A percentile compares a stretch with the other conserved stretches of the same genome.
Conservation (phyloP, 1,140 invertebrate species). For the Papilio machaon region DNA sequence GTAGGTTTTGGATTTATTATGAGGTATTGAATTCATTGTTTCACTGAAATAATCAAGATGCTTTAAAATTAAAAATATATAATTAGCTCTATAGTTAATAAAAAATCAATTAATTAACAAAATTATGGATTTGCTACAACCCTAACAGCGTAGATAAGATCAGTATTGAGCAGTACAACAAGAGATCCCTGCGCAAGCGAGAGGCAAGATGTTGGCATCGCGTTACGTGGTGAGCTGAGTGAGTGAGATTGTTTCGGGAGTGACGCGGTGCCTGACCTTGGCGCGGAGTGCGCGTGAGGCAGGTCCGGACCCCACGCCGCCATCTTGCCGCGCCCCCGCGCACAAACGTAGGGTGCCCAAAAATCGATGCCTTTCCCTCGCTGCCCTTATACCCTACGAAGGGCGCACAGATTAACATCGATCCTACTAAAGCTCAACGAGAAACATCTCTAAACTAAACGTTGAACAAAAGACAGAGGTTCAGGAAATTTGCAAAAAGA, state of each 20-base stretch:
- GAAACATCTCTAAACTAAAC: neutral
- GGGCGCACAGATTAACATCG: constrained; percentile 60
- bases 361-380: constrained; percentile 76
- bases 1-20: neutral
- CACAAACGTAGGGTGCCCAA: constrained; percentile 67
- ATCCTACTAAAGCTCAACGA: constrained; percentile 36
- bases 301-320: constrained; percentile 70
- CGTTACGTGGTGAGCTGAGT: constrained; percentile 11
- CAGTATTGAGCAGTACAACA: constrained; percentile 67
- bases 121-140: constrained; percentile 45
- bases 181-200: constrained; percentile 42
- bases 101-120: neutral
- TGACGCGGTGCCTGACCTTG: constrained; percentile 73
- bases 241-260: constrained; percentile 63
- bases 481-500: neutral
- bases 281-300: constrained; percentile 69
- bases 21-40: neutral
- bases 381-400: constrained; percentile 62
- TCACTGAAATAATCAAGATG: neutral
- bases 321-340: constrained; percentile 71
- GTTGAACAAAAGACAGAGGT: neutral
- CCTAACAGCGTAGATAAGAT: constrained; percentile 56
- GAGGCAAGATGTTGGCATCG: constrained; percentile 14
- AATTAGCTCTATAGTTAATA: neutral
- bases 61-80: neutral